Percentiles rank a stretch among this genome's conserved stretches.
Evolutionary conservation across 1,140 invertebrate genomes (phyloP).

Genomic region (Lepidotrigona ventralis): DNA sequence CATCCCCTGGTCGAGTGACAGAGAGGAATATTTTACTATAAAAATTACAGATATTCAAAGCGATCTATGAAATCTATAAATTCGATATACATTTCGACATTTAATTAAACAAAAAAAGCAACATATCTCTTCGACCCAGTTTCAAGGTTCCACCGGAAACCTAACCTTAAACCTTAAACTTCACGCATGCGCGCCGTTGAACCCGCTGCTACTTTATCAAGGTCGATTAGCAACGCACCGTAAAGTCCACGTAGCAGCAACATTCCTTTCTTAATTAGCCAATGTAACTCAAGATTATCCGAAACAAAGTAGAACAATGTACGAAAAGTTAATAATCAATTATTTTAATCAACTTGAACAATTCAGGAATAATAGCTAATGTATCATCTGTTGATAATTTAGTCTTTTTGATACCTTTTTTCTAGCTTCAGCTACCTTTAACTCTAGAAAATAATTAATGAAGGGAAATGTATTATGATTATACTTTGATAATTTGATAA

Average conservation of each 20-base stretch:
- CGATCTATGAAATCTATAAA: background rate
- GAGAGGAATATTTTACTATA: no score
- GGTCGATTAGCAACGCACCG: slow-evolving; percentile 16
- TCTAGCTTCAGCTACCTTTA: no score
- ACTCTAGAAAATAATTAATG: no score
- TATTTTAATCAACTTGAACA: background rate
- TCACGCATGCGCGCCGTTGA: slow-evolving; percentile 8
- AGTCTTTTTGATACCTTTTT: no score
- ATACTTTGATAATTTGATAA: no score
- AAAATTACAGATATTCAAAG: background rate
- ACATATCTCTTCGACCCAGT: background rate
- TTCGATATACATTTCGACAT: background rate
- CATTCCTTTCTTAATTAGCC: slow-evolving; percentile 10
- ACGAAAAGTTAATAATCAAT: background rate
- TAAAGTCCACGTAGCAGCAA: slow-evolving; percentile 1
- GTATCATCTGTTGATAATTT: no score
- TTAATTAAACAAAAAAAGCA: background rate
- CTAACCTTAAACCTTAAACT: no score
- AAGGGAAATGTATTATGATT: no score
- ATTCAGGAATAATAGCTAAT: background rate
- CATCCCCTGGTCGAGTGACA: no score
- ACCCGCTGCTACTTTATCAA: slow-evolving; percentile 14
- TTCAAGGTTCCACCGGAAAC: slow-evolving; percentile 19
- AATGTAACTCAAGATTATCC: background rate
- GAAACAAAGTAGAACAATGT: background rate